Evolutionary conservation across 2,888 invertebrate species (phyloP).

Genomic region (Philereme transversata): DNA sequence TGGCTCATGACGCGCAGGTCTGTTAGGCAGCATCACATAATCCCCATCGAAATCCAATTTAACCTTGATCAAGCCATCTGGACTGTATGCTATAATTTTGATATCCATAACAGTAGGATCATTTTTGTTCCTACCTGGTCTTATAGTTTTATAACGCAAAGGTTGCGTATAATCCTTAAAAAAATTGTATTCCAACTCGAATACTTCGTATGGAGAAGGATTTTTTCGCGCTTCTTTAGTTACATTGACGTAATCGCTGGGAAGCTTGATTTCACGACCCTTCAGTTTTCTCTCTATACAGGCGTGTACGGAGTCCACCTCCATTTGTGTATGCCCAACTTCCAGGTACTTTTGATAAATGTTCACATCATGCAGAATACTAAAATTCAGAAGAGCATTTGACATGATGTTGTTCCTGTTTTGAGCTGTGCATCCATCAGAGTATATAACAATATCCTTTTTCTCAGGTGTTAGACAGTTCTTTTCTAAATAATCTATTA

Average conservation of each 20-base stretch:
- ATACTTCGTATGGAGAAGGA: no score
- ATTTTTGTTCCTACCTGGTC: no score
- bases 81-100: constrained; percentile 6
- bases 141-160: no score
- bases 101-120: not conserved
- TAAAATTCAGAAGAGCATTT: constrained; percentile 10
- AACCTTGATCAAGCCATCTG: constrained; percentile 10
- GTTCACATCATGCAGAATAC: not conserved
- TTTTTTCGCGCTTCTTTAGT: no score
- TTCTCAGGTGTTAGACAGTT: not conserved
- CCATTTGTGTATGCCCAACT: constrained; percentile 20
- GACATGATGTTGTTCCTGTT: constrained; percentile 13
- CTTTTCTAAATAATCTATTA: constrained; percentile 1
- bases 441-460: constrained; percentile 4
- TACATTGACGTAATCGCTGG: constrained; percentile 3
- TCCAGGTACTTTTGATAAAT: constrained; percentile 13
- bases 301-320: constrained; percentile 22
- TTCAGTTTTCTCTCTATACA: constrained; percentile 16
- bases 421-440: constrained; percentile 12
- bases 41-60: constrained; percentile 9
- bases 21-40: constrained; percentile 3
- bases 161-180: no score
- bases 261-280: constrained; percentile 9
- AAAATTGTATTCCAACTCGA: no score
- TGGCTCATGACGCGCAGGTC: constrained; percentile 1